phyloP scores from a whole-genome alignment of 2,797 vertebrate genomes.

The Chlorospingus semifuscus region DNA sequence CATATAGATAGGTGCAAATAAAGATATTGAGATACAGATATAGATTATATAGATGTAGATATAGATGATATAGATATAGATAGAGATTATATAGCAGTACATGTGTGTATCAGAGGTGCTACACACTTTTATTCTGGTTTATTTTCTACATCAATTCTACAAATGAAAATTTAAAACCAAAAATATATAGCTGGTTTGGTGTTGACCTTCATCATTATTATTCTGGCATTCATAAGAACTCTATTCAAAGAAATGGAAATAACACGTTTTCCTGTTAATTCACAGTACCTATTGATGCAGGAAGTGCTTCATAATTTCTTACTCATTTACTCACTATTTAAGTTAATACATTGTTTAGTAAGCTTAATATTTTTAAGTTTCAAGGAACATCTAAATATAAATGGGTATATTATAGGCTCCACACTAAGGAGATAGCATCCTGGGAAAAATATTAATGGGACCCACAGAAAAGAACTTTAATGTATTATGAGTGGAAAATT shows the following conservation, averaged over 20 bases:
- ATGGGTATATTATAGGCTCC: background rate
- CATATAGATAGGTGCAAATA: background rate
- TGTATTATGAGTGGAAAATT: background rate
- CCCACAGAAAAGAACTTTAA: background rate
- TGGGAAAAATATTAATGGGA: background rate
- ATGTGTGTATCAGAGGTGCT: background rate
- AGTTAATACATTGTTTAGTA: background rate
- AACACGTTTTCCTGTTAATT: background rate
- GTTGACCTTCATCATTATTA: background rate
- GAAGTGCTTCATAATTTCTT: background rate
- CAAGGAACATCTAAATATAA: background rate
- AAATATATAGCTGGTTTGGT: background rate
- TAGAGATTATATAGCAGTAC: background rate
- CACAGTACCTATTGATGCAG: background rate
- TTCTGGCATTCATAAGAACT: background rate
- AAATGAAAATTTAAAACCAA: background rate
- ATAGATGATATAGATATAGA: too few species aligned
- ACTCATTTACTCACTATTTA: background rate
- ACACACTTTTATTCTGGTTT: background rate
- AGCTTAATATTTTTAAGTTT: constrained; percentile 3
- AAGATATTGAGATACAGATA: too few species aligned
- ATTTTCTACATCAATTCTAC: background rate
- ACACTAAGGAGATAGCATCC: background rate
- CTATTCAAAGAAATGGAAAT: background rate
- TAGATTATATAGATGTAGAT: background rate